These are phyloP conservation scores for Lepus townsendii DNA, from an alignment of 2,797 vertebrate genomes.

Conservation along the genomic window DNA sequence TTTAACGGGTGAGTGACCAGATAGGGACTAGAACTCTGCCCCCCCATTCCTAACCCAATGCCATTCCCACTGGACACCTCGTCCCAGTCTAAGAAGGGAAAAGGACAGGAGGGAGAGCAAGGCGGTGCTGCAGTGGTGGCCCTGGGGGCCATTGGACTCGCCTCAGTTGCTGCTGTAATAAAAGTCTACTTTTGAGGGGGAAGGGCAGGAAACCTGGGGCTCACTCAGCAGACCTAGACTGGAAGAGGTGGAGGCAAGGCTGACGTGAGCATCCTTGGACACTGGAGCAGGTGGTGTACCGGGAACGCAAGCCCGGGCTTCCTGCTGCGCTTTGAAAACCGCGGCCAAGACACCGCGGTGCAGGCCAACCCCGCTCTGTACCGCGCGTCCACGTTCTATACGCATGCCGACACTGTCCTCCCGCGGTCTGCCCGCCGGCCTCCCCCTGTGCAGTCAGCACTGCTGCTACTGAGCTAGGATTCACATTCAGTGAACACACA, in stretches of 20 bases:
- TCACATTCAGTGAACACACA: background rate
- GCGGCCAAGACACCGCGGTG: background rate
- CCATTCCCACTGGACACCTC: background rate
- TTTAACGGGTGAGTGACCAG: background rate
- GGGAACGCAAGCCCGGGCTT: fast-evolving
- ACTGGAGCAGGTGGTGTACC: too few relatives aligned
- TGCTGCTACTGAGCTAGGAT: background rate
- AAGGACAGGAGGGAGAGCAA: background rate
- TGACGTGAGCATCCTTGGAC: background rate
- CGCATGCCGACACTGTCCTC: background rate
- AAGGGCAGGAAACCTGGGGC: background rate
- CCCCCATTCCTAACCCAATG: background rate
- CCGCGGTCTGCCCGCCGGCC: background rate
- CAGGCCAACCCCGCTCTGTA: background rate
- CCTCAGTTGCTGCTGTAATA: too few relatives aligned
- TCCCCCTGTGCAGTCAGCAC: background rate
- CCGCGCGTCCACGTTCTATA: background rate
- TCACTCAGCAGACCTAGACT: background rate
- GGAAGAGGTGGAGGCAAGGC: background rate
- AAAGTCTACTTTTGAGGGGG: background rate
- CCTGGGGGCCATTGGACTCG: too few relatives aligned
- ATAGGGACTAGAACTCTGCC: background rate
- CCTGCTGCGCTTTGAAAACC: background rate
- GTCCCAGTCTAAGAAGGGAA: background rate
- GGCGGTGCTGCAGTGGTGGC: too few relatives aligned